Base-by-base conservation (phyloP, 2,888 invertebrate species). In the Andrena hattorfiana region DNA sequence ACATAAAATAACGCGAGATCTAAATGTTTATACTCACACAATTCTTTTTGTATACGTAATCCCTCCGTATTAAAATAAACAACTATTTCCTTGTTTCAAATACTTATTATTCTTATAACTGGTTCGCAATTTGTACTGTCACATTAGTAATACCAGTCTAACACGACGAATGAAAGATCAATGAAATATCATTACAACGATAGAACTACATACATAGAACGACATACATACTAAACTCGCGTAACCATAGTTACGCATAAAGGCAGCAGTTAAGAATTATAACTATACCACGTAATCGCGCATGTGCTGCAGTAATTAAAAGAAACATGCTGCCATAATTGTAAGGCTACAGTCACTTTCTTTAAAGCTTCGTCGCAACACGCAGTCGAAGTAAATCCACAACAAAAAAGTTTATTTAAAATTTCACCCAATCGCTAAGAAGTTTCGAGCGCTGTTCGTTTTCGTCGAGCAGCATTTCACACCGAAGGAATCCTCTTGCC, bases 351-450 rank as follows among this genome's bases (percentile, higher is more conserved):
- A 51, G 10, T 13, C 13, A 13, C 10, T 56, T 42, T 7, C 35
- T 13, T 35, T 3, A 7, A 30, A 28, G 3, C 28, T 42, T 13
- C 7, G n/a, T 10, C 6, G 32, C 26, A 5, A 16, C 23, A 13
- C 8, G n/a, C 0, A 23, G 23, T 16, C 16, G 23, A 72, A 32
- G 63, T 23, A 54, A 35, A 63, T 72, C 30, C 8, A 16, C 13
- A 10, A 56, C 6, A 30, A 35, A 32, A 60, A 60, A 66, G 32
- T 48, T 7, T 48, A 78, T 56, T 49, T 28, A 35, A 66, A 70
- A 51, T 69, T 75, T 69, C 51, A n/a, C 80, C 70, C n/a, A 69
- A 64, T 66, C 48, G 28, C 49, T 23, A 5, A 0, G 10, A 51
- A 20, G 35, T n/a, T 56, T 28, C 26, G 35, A 23, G 26, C 28